Percentiles rank a stretch among this genome's conserved stretches.
Evolutionary conservation across 2,888 invertebrate genomes (phyloP).

Genomic region (Chirona hameri): DNA sequence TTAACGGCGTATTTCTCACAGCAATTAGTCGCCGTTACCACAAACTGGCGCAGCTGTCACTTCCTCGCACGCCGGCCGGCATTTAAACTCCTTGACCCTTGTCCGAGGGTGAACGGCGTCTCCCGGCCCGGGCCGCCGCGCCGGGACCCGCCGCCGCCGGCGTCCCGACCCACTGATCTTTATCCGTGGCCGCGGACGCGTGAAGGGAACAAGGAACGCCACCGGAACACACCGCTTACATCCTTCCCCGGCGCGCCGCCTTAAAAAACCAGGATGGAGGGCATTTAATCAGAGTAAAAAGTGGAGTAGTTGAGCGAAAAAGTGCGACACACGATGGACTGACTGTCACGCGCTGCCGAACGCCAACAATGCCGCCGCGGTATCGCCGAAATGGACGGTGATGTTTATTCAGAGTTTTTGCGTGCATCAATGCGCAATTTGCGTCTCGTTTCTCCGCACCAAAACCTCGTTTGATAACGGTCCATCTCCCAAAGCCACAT

Average conservation of each 20-base stretch:
- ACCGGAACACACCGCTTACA: slow-evolving; percentile 28
- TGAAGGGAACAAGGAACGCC: slow-evolving; percentile 4
- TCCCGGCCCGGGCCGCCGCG: background rate
- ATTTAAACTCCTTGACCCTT: slow-evolving; percentile 24
- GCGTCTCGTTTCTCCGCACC: background rate
- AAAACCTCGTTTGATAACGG: background rate
- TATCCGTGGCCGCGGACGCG: slow-evolving; percentile 6
- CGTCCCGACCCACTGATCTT: background rate
- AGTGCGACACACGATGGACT: background rate
- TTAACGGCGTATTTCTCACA: background rate
- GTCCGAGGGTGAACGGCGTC: background rate
- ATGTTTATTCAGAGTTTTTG: slow-evolving; percentile 8
- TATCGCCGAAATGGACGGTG: background rate
- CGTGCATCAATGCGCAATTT: background rate
- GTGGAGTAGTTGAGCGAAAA: background rate
- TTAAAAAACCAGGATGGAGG: slow-evolving; percentile 26
- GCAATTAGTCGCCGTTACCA: slow-evolving; percentile 9
- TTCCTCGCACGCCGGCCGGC: background rate
- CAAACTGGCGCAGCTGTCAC: background rate
- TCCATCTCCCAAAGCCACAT: no score
- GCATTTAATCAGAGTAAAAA: slow-evolving; percentile 25
- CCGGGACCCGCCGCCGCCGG: background rate
- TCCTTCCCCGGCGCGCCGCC: background rate
- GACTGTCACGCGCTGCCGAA: background rate
- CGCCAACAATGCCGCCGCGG: background rate